Conservation (phyloP, 2,797 vertebrate genomes). For the Muscicapa comitata region DNA sequence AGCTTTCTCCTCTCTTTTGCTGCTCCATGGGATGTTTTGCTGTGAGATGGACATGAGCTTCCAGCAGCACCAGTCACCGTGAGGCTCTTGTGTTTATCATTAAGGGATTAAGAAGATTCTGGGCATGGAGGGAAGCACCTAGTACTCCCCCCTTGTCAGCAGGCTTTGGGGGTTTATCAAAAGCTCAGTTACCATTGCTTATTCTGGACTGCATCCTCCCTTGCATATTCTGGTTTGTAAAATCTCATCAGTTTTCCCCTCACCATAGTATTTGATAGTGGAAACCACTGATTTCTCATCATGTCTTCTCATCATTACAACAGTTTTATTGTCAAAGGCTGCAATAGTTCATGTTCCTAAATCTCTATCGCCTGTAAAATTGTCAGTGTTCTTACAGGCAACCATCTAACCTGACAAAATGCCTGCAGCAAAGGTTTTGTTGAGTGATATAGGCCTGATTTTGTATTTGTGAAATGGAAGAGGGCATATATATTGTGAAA, state of each 20-base stretch:
- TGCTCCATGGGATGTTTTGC: neutral
- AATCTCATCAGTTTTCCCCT: neutral
- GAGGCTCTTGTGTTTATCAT: accelerated
- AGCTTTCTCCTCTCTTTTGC: neutral
- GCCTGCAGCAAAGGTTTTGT: neutral
- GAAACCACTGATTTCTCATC: neutral
- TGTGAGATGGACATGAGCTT: neutral
- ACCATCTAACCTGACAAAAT: neutral
- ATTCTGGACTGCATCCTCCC: neutral
- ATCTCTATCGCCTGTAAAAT: neutral
- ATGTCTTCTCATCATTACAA: neutral
- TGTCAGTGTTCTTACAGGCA: neutral
- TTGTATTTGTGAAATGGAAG: neutral
- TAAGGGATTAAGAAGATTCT: neutral
- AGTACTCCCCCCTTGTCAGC: neutral
- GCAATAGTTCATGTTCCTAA: neutral
- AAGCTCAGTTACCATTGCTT: accelerated
- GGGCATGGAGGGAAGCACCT: neutral
- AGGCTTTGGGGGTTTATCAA: neutral
- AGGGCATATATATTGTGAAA: neutral
- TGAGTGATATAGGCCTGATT: neutral
- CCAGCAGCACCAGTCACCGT: neutral
- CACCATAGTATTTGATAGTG: neutral
- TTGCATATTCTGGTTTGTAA: neutral
- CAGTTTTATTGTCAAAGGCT: neutral